These are phyloP conservation scores for Caenorhabditis becei DNA, from an alignment of 2,888 invertebrate genomes.

Conservation along the genomic window DNA sequence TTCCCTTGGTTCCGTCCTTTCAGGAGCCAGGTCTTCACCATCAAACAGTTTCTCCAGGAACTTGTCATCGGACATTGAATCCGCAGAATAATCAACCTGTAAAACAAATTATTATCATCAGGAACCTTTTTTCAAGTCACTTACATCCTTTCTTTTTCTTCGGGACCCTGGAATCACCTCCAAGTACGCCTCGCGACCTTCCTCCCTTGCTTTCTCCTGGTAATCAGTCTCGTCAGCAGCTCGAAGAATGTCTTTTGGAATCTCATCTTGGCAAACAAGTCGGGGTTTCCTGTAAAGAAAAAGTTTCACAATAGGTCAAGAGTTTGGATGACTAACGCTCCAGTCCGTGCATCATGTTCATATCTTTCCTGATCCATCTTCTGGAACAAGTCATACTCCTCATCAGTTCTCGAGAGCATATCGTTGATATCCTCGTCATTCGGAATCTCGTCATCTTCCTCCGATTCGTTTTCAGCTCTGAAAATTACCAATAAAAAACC, in stretches of 20 bases:
- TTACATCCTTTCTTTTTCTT: conserved; percentile 57
- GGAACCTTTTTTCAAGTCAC: not conserved
- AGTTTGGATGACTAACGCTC: not conserved
- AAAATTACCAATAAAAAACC: not conserved
- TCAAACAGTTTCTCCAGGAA: conserved; percentile 55
- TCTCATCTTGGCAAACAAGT: conserved; percentile 92
- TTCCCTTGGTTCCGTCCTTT: conserved; percentile 50
- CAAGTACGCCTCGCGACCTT: conserved; percentile 32
- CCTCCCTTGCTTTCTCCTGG: conserved; percentile 49
- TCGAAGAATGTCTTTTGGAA: conserved; percentile 90
- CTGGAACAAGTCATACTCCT: conserved; percentile 65
- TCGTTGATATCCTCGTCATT: conserved; percentile 99
- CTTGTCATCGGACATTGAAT: conserved; percentile 59
- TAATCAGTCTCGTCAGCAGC: conserved; percentile 59
- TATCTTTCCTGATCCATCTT: conserved; percentile 93
- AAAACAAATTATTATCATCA: not conserved
- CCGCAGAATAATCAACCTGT: conserved; percentile 63
- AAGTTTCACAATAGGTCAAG: not conserved
- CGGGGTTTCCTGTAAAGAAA: conserved; percentile 86
- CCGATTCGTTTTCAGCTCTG: conserved; percentile 68
- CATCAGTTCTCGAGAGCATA: conserved; percentile 91
- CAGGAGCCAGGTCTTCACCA: conserved; percentile 38
- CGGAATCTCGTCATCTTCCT: conserved; percentile 93
- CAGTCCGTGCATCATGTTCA: conserved; percentile 85
- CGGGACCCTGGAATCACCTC: conserved; percentile 48